A percentile compares a stretch with the other conserved stretches of the same genome.
Evolutionary conservation across 2,888 invertebrate genomes (phyloP).

Genomic region (Trissolcus japonicus): DNA sequence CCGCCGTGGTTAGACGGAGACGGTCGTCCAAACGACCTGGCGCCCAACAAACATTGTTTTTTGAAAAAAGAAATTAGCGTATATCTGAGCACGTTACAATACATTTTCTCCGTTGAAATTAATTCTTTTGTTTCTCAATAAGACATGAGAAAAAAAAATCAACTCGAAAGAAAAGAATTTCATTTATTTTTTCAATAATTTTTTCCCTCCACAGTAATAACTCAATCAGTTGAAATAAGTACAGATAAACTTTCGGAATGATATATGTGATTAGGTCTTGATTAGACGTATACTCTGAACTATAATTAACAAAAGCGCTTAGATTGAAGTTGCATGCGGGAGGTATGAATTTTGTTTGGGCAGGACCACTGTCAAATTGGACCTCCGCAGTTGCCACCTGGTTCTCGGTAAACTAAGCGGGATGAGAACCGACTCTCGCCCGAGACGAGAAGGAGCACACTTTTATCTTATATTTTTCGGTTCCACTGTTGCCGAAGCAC

Average conservation of each 20-base stretch:
- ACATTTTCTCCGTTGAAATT: too few species aligned
- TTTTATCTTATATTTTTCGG: constrained; percentile 33
- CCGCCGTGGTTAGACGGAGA: too few species aligned
- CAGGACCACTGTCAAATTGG: constrained; percentile 38
- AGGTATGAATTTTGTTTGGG: constrained; percentile 27
- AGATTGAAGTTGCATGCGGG: constrained; percentile 19
- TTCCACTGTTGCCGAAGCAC: constrained; percentile 16
- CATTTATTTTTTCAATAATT: too few species aligned
- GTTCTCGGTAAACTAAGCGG: constrained; percentile 36
- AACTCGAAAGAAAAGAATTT: too few species aligned
- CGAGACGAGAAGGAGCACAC: constrained; percentile 31
- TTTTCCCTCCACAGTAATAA: too few species aligned
- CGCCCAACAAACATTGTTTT: too few species aligned
- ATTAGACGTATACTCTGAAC: constrained; percentile 19
- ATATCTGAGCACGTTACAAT: too few species aligned
- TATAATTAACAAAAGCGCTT: constrained; percentile 30
- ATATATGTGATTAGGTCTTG: constrained; percentile 20
- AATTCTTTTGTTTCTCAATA: too few species aligned
- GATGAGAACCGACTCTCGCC: constrained; percentile 6
- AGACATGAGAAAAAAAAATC: too few species aligned
- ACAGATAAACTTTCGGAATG: neutral
- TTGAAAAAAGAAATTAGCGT: too few species aligned
- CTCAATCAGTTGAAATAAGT: neutral
- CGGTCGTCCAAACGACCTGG: too few species aligned
- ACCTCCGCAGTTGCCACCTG: constrained; percentile 52